phyloP scores from a whole-genome alignment of 2,113 vertebrate species.

The Stictonetta naevosa region DNA sequence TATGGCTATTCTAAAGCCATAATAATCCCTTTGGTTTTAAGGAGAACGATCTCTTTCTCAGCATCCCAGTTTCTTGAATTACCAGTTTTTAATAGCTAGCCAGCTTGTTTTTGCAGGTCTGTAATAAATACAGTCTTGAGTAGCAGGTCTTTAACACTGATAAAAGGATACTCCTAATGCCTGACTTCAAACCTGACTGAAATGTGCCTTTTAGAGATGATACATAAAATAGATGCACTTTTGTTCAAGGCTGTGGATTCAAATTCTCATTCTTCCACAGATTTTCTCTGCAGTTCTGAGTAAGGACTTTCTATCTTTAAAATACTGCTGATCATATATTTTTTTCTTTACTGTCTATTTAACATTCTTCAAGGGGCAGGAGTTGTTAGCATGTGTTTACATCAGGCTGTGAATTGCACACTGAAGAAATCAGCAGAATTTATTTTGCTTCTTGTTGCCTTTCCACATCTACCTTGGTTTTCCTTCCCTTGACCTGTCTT shows the following conservation, averaged over 20 bases:
- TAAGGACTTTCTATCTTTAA: conserved; percentile 18
- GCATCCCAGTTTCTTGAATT: background rate
- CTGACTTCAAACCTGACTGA: background rate
- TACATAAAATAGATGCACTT: fast-evolving
- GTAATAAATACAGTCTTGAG: background rate
- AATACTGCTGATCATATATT: background rate
- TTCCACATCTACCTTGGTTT: background rate
- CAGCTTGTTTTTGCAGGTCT: background rate
- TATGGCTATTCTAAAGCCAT: background rate
- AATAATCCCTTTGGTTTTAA: background rate
- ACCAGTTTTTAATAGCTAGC: background rate
- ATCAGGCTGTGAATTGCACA: background rate
- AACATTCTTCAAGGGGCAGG: background rate
- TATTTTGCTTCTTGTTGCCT: background rate
- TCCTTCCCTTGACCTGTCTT: background rate
- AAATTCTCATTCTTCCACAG: background rate
- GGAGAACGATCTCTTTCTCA: background rate
- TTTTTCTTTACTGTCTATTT: background rate
- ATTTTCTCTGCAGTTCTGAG: background rate
- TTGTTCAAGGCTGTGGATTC: background rate
- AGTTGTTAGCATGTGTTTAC: conserved; percentile 27
- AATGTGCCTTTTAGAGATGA: background rate
- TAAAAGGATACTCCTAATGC: background rate
- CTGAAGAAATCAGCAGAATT: conserved; percentile 14
- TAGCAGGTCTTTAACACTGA: background rate